These are phyloP conservation scores for Porites divaricata DNA, from an alignment of 92 coral and sea anemone genomes.

Conservation along the genomic window DNA sequence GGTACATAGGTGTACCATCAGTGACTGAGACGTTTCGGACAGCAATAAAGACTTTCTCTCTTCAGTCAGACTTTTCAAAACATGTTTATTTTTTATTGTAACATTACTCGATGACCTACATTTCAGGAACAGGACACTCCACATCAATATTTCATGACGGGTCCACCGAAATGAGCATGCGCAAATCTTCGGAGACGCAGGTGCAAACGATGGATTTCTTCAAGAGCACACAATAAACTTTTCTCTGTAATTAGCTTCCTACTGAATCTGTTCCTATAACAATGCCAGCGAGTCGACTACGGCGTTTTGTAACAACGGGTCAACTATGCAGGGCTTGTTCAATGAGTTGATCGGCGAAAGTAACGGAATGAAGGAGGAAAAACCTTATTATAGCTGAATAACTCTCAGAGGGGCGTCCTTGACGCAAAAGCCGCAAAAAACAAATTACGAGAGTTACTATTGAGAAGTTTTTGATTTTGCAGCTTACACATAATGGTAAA, in stretches of 20 bases:
- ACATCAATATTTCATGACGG: conserved; percentile 36
- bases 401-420: conserved; percentile 35
- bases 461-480: conserved; percentile 44
- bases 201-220: conserved; percentile 32
- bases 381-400: conserved; percentile 14
- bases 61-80: neutral
- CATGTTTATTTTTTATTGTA: conserved; percentile 1
- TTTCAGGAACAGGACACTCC: neutral
- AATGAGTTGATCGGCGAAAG: neutral
- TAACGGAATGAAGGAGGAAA: conserved; percentile 25
- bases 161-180: conserved; percentile 22
- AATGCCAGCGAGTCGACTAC: conserved; percentile 4
- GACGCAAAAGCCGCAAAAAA: conserved; percentile 40
- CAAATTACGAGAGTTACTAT: conserved; percentile 47
- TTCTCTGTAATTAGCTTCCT: conserved; percentile 40
- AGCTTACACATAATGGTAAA: conserved; percentile 47
- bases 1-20: neutral
- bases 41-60: neutral
- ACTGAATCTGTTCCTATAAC: conserved; percentile 36
- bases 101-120: conserved; percentile 18
- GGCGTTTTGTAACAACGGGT: conserved; percentile 2
- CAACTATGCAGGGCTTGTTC: neutral
- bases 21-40: neutral
- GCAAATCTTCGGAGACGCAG: conserved; percentile 15
- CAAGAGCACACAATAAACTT: conserved; percentile 44